These are phyloP conservation scores for Lysandra coridon DNA, from an alignment of 2,888 invertebrate species.

Conservation along the genomic window DNA sequence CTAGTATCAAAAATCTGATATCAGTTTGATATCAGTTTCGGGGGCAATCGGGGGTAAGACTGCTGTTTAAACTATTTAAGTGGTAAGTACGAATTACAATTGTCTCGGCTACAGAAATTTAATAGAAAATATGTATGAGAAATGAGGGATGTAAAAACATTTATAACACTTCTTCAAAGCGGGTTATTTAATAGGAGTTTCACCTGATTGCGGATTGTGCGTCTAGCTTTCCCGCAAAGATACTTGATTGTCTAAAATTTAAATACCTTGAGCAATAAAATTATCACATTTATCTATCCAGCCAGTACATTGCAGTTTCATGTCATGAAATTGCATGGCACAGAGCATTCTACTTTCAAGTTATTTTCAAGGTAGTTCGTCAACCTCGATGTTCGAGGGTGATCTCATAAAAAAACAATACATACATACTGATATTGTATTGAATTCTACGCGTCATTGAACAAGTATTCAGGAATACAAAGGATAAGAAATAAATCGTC, in stretches of 20 bases:
- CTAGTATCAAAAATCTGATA: no score
- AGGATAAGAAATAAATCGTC: slow-evolving; percentile 9
- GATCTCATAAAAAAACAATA: slow-evolving; percentile 11
- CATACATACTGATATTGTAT: background rate
- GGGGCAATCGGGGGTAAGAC: no score
- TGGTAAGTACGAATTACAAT: no score
- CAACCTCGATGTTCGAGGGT: background rate
- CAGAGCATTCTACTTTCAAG: background rate
- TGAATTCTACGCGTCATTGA: slow-evolving; percentile 1
- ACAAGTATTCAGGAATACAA: slow-evolving; percentile 1
- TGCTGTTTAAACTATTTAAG: no score
- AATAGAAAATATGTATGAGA: no score
- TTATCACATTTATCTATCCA: background rate
- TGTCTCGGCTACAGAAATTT: no score
- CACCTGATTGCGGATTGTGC: no score
- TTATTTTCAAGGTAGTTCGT: slow-evolving; percentile 18
- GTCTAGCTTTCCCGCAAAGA: no score
- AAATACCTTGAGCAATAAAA: background rate
- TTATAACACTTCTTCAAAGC: no score
- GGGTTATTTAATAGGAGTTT: no score
- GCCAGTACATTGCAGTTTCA: background rate
- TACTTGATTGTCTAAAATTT: background rate
- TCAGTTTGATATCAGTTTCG: no score
- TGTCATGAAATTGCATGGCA: background rate
- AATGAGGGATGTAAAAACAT: no score